These are phyloP conservation scores for Hesperia comma DNA, from an alignment of 2,888 invertebrate genomes.

Conservation along the genomic window DNA sequence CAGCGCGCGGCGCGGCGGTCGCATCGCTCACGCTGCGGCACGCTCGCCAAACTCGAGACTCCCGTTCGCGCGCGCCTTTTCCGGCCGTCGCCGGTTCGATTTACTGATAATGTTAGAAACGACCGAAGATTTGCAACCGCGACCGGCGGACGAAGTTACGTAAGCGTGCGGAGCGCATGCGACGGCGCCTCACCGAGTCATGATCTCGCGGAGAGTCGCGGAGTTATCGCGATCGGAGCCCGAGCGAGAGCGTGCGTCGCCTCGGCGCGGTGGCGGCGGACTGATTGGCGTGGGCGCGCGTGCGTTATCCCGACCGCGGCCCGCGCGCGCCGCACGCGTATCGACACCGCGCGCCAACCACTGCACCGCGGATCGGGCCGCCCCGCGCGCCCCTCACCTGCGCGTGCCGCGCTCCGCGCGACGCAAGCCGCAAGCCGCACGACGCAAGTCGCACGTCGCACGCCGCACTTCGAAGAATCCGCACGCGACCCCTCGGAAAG, in stretches of 20 bases:
- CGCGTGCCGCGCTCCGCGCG: slow-evolving; percentile 53
- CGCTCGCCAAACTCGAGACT: slow-evolving; percentile 55
- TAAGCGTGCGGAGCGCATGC: slow-evolving; percentile 66
- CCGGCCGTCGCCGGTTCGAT: slow-evolving; percentile 12
- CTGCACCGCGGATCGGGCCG: slow-evolving; percentile 65
- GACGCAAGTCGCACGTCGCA: slow-evolving; percentile 40
- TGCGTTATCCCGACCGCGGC: slow-evolving; percentile 49
- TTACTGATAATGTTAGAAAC: slow-evolving; percentile 45
- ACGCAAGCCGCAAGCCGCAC: slow-evolving; percentile 46
- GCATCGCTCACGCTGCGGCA: slow-evolving; percentile 66
- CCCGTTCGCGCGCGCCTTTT: slow-evolving; percentile 51
- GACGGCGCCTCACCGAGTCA: slow-evolving; percentile 74
- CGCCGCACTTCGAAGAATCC: slow-evolving; percentile 18
- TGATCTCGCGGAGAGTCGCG: slow-evolving; percentile 69
- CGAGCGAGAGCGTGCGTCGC: slow-evolving; percentile 59
- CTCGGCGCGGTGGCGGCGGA: slow-evolving; percentile 47
- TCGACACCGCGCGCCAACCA: slow-evolving; percentile 75
- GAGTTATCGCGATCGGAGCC: slow-evolving; percentile 61
- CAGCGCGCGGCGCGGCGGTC: slow-evolving; percentile 53
- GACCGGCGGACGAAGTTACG: slow-evolving; percentile 59
- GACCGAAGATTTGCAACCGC: slow-evolving; percentile 55
- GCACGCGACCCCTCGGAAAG: slow-evolving; percentile 39
- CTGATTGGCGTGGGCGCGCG: slow-evolving; percentile 44
- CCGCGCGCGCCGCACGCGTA: slow-evolving; percentile 62
- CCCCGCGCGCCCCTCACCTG: slow-evolving; percentile 50